Percentiles rank a stretch among this genome's conserved stretches.
Conservation (phyloP, 2,888 invertebrate genomes). For the Automeris io region DNA sequence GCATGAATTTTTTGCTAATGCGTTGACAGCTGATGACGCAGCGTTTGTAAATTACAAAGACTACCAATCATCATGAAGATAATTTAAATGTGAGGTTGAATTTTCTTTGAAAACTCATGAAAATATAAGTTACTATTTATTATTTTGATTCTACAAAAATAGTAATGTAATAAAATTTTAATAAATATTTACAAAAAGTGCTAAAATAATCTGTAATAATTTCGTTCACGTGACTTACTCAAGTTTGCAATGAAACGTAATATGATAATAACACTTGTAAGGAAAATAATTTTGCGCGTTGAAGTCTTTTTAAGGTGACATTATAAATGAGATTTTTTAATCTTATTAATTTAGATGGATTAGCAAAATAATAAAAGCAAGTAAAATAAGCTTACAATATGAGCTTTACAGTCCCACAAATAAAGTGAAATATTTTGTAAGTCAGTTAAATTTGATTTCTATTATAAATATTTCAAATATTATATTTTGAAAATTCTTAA, state of each 20-base stretch:
- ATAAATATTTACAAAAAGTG: no score
- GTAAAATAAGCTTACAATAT: no score
- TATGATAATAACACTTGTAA: no score
- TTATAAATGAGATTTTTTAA: background rate
- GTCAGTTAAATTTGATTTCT: no score
- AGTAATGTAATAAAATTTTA: no score
- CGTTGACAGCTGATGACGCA: slow-evolving; percentile 53
- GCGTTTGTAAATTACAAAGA: slow-evolving; percentile 43
- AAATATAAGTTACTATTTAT: background rate
- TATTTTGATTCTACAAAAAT: no score
- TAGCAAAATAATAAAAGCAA: no score
- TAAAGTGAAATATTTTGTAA: no score
- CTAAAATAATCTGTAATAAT: background rate
- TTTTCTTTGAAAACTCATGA: slow-evolving; percentile 18
- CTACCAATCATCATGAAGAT: slow-evolving; percentile 31
- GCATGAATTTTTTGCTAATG: slow-evolving; percentile 42
- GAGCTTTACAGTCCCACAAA: no score
- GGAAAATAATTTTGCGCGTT: slow-evolving; percentile 29
- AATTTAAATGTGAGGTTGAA: slow-evolving; percentile 29
- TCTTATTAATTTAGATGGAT: background rate
- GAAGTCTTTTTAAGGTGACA: slow-evolving; percentile 33
- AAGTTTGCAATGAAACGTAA: no score
- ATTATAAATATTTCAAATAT: no score
- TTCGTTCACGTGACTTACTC: background rate
- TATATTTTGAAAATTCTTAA: no score